Conservation (phyloP, 2,113 vertebrate genomes). For the Cheilinus undulatus region DNA sequence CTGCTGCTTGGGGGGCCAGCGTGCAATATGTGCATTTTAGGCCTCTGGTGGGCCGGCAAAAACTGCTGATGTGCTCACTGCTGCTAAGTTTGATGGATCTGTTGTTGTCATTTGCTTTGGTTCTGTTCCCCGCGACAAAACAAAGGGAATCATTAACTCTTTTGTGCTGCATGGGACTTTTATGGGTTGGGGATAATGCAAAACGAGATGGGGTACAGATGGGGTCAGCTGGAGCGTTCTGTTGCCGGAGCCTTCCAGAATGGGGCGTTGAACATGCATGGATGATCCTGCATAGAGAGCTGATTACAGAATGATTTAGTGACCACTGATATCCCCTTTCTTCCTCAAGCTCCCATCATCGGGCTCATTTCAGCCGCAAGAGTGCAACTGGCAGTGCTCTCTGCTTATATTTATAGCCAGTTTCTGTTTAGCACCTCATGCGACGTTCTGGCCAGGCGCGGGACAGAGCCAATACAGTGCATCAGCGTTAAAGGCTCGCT, state of each 20-base stretch:
- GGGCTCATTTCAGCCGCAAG: conserved; percentile 74
- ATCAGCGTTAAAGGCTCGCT: conserved; percentile 68
- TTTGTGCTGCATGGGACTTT: conserved; percentile 91
- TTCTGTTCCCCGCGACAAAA: conserved; percentile 83
- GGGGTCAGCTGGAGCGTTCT: conserved; percentile 87
- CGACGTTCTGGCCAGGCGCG: conserved; percentile 63
- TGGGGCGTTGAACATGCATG: conserved; percentile 81
- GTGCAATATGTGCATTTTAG: conserved; percentile 87
- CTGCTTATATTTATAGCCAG: conserved; percentile 77
- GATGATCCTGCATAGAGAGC: conserved; percentile 80
- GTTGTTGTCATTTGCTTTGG: conserved; percentile 91
- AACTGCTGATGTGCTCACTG: conserved; percentile 92
- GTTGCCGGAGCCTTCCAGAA: conserved; percentile 81
- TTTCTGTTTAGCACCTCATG: conserved; percentile 73
- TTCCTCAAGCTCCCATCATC: conserved; percentile 75
- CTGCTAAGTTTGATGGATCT: conserved; percentile 93
- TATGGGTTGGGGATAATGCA: conserved; percentile 90
- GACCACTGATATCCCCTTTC: conserved; percentile 79
- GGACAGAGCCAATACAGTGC: conserved; percentile 70
- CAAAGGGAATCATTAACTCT: conserved; percentile 93
- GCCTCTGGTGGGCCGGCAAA: conserved; percentile 88
- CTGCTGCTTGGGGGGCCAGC: conserved; percentile 78
- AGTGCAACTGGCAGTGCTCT: conserved; percentile 72
- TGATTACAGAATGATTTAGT: conserved; percentile 90
- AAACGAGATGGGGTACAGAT: conserved; percentile 88